Percentiles rank a stretch among this genome's conserved stretches.
Evolutionary conservation across 2,113 vertebrate genomes (phyloP).

Genomic region (Protobothrops flavoviridis): DNA sequence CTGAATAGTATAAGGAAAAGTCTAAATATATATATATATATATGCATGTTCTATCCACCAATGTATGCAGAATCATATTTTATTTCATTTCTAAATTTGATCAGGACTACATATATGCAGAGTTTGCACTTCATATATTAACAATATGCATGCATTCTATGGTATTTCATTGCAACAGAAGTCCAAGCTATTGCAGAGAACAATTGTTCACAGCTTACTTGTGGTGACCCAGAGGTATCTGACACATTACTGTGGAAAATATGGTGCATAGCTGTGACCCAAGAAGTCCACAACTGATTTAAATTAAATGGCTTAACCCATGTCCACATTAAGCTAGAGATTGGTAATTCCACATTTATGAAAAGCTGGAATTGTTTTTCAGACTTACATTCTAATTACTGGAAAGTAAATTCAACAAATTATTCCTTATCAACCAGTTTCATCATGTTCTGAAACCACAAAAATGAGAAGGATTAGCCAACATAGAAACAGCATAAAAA

Average conservation of each 20-base stretch:
- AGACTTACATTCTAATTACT: conserved; percentile 39
- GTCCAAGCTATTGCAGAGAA: not conserved
- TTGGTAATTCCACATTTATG: conserved; percentile 41
- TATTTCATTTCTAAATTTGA: not conserved
- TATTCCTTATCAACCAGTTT: conserved; percentile 49
- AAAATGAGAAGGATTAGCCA: conserved; percentile 61
- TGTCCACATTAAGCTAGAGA: not conserved
- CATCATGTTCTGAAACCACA: conserved; percentile 56
- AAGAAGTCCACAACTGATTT: not conserved
- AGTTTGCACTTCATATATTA: not conserved
- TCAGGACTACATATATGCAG: not conserved
- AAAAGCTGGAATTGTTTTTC: conserved; percentile 44
- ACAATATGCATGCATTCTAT: not conserved
- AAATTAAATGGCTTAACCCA: not conserved
- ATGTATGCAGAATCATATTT: not conserved
- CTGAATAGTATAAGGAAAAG: not conserved
- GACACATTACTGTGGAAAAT: not conserved
- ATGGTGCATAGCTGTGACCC: not conserved
- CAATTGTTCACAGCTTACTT: not conserved
- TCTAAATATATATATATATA: not conserved
- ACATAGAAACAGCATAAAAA: conserved; percentile 49
- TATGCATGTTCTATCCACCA: not conserved
- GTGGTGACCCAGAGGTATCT: not conserved
- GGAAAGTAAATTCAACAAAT: conserved; percentile 44
- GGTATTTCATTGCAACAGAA: not conserved